Conservation (phyloP, 2,888 invertebrate species). For the Oligia fasciuncula region DNA sequence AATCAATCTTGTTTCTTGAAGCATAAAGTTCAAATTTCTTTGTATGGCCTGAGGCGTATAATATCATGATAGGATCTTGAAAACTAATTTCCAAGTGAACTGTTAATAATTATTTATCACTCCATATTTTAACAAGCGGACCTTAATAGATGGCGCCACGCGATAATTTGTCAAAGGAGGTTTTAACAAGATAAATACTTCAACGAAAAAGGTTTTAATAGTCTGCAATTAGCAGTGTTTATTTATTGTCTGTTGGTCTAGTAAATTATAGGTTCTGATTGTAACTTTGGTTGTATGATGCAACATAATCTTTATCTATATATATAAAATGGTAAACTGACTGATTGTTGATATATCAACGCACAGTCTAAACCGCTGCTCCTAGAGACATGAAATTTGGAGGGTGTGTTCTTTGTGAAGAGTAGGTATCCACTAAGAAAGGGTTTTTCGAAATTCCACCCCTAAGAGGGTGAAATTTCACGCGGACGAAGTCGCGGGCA, state of each 20-base stretch:
- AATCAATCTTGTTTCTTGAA: neutral
- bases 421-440: no score
- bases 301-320: neutral
- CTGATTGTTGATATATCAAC: no score
- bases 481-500: no score
- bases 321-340: no score
- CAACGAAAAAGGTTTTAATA: constrained; percentile 15
- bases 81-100: constrained; percentile 31
- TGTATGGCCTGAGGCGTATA: neutral
- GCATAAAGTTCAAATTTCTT: neutral
- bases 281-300: neutral
- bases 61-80: constrained; percentile 38
- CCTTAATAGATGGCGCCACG: constrained; percentile 52
- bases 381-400: no score
- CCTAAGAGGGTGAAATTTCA: no score
- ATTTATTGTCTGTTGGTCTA: constrained; percentile 11
- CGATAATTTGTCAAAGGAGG: constrained; percentile 53
- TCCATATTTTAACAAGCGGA: constrained; percentile 42
- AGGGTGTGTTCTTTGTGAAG: no score
- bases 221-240: constrained; percentile 24
- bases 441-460: no score
- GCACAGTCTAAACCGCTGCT: no score
- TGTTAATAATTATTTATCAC: constrained; percentile 41
- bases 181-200: constrained; percentile 30
- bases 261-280: neutral